Conservation (phyloP, 2,797 vertebrate species). For the Hypotaenidia okinawae region DNA sequence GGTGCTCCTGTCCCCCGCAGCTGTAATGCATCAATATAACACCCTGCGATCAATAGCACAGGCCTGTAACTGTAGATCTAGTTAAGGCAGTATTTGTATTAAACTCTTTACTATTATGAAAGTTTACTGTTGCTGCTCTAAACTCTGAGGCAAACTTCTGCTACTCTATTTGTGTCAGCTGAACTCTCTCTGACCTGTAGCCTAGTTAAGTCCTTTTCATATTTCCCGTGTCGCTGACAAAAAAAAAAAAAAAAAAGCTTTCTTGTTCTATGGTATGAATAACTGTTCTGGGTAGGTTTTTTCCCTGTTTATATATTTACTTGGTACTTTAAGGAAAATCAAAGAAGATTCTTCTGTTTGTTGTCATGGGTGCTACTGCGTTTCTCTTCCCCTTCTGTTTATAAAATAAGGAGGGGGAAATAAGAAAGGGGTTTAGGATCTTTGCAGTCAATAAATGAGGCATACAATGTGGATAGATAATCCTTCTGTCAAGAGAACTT, state of each 20-base stretch:
- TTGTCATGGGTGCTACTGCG: neutral
- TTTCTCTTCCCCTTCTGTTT: neutral
- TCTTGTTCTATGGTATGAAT: neutral
- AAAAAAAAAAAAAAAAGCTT: neutral
- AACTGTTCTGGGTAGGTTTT: neutral
- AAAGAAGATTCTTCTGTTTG: neutral
- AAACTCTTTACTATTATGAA: slow-evolving; percentile 24
- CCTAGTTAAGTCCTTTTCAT: slow-evolving; percentile 16
- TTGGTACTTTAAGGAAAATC: neutral
- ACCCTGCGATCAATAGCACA: slow-evolving; percentile 21
- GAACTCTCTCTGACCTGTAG: slow-evolving; percentile 33
- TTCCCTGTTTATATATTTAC: neutral
- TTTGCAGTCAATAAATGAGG: neutral
- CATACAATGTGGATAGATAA: neutral
- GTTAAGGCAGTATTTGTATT: slow-evolving; percentile 23
- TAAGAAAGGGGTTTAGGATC: neutral
- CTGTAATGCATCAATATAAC: slow-evolving; percentile 17
- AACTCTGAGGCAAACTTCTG: slow-evolving; percentile 12
- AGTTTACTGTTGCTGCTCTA: slow-evolving; percentile 10
- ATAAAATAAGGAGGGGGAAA: neutral
- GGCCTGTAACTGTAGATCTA: slow-evolving; percentile 9
- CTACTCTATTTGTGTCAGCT: slow-evolving; percentile 4
- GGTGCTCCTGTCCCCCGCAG: slow-evolving; percentile 25
- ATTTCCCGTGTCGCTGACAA: neutral
- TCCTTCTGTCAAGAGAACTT: neutral